Percentiles rank a stretch among this genome's conserved stretches.
These are phyloP conservation scores for Brachirus orientalis DNA, from an alignment of 2,113 vertebrate genomes.

Conservation along the genomic window DNA sequence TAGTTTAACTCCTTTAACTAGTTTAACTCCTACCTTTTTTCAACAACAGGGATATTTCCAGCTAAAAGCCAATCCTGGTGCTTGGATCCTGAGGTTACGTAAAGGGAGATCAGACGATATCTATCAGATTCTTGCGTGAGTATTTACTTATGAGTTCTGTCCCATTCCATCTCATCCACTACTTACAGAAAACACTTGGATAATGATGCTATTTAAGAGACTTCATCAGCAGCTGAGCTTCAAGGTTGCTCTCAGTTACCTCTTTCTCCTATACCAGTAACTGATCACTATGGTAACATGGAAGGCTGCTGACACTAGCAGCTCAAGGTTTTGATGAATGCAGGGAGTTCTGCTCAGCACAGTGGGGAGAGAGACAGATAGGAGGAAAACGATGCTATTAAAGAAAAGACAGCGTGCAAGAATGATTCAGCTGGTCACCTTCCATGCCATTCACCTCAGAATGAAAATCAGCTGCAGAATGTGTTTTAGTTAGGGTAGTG, in stretches of 20 bases:
- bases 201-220: constrained; percentile 39
- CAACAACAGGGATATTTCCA: constrained; percentile 95
- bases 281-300: constrained; percentile 75
- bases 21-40: constrained; percentile 3
- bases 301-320: constrained; percentile 71
- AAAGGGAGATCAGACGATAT: constrained; percentile 94
- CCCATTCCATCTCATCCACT: not conserved
- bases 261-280: constrained; percentile 45
- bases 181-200: not conserved
- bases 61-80: constrained; percentile 96
- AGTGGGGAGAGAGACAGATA: constrained; percentile 56
- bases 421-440: constrained; percentile 72
- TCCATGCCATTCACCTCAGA: constrained; percentile 54
- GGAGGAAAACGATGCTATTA: constrained; percentile 68
- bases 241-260: constrained; percentile 56
- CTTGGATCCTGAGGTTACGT: constrained; percentile 91
- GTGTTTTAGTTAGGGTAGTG: constrained; percentile 44
- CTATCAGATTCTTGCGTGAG: constrained; percentile 92
- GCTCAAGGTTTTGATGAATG: constrained; percentile 75
- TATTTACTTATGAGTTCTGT: constrained; percentile 23
- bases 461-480: constrained; percentile 54
- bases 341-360: constrained; percentile 63
- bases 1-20: no score
- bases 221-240: constrained; percentile 41
- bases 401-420: constrained; percentile 62